Conservation (phyloP, 2,888 invertebrate genomes). For the Dilophus febrilis region DNA sequence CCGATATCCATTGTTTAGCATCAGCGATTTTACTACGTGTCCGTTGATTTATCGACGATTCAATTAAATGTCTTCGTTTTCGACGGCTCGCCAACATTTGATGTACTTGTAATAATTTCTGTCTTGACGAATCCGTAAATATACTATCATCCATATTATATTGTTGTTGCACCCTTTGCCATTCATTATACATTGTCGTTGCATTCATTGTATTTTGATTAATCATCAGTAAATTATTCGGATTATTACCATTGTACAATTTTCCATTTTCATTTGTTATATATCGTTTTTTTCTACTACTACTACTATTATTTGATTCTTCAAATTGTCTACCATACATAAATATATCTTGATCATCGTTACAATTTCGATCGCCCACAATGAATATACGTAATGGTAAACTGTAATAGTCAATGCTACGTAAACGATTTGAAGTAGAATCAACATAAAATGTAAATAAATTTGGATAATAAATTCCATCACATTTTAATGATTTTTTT, state of each 20-base stretch:
- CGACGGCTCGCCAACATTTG: constrained; percentile 36
- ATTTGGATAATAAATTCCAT: constrained; percentile 67
- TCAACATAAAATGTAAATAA: constrained; percentile 76
- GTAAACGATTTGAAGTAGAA: constrained; percentile 60
- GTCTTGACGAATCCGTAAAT: constrained; percentile 28
- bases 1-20: constrained; percentile 71
- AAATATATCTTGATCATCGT: constrained; percentile 35
- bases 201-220: constrained; percentile 8
- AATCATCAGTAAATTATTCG: constrained; percentile 7
- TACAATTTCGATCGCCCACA: constrained; percentile 43
- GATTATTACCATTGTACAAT: constrained; percentile 9
- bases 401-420: constrained; percentile 70
- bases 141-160: constrained; percentile 33
- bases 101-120: constrained; percentile 18
- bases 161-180: not conserved
- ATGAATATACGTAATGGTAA: constrained; percentile 59
- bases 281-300: constrained; percentile 32
- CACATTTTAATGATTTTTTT: constrained; percentile 53
- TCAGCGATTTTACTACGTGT: constrained; percentile 51
- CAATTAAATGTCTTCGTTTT: constrained; percentile 32
- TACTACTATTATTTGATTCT: constrained; percentile 40
- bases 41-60: constrained; percentile 37
- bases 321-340: constrained; percentile 32
- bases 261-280: not conserved
- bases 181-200: constrained; percentile 8